phyloP scores from a whole-genome alignment of 2,888 invertebrate species.

The Allacma fusca region DNA sequence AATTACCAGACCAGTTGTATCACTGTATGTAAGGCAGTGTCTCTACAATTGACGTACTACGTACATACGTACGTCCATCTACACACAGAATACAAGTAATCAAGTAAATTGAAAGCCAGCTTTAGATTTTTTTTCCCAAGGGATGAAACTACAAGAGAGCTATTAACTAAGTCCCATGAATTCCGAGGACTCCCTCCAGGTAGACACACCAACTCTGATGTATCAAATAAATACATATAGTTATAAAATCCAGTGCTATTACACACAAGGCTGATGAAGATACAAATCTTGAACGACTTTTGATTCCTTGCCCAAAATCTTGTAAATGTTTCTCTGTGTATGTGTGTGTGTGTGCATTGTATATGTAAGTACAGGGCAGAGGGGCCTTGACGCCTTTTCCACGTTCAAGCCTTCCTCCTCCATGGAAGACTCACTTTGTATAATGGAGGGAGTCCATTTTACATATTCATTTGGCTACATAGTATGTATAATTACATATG shows the following conservation, averaged over 20 bases:
- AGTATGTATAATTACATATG: too few relatives aligned
- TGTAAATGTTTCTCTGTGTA: constrained; percentile 42
- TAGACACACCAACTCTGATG: too few relatives aligned
- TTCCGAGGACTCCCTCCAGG: too few relatives aligned
- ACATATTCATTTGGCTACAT: too few relatives aligned
- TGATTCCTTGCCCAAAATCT: constrained; percentile 33
- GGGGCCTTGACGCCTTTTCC: constrained; percentile 37
- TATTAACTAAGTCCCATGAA: neutral
- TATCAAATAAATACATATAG: neutral
- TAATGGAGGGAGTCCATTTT: too few relatives aligned
- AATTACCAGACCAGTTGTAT: too few relatives aligned
- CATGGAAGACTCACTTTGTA: too few relatives aligned
- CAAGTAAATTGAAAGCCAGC: constrained; percentile 16
- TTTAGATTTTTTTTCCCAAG: neutral
- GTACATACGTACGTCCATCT: too few relatives aligned
- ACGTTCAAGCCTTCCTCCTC: constrained; percentile 18
- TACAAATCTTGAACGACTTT: constrained; percentile 40
- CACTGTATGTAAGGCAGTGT: too few relatives aligned
- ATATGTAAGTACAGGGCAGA: constrained; percentile 23
- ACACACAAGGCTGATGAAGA: constrained; percentile 20
- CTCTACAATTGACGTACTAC: too few relatives aligned
- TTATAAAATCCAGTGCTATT: neutral
- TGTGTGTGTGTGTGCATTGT: too few relatives aligned
- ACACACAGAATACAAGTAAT: too few relatives aligned
- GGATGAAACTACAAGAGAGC: neutral